A percentile compares a stretch with the other conserved stretches of the same genome.
These are phyloP conservation scores for Coregonus ussuriensis DNA, from an alignment of 2,797 vertebrate species.

Conservation along the genomic window DNA sequence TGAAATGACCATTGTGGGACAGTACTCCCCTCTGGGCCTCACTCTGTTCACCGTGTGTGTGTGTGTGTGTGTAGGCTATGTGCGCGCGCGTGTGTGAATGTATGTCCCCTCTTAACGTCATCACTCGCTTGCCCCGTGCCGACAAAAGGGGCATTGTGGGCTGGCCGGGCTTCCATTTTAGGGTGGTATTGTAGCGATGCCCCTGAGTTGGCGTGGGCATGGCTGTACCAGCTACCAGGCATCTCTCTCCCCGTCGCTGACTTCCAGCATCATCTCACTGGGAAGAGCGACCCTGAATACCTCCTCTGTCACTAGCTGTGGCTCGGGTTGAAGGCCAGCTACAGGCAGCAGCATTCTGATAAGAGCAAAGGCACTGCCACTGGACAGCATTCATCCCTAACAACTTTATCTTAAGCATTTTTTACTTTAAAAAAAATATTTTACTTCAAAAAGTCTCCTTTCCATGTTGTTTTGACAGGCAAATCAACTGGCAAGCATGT, in stretches of 20 bases:
- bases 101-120: slow-evolving; percentile 12
- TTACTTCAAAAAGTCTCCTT: no score
- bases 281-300: no score
- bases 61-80: neutral
- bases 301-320: neutral
- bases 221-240: slow-evolving; percentile 34
- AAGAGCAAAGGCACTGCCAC: neutral
- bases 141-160: slow-evolving; percentile 43
- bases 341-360: neutral
- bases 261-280: neutral
- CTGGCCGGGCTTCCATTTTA: slow-evolving; percentile 8
- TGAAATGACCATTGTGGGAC: neutral
- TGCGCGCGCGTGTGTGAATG: neutral
- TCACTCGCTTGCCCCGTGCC: neutral
- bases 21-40: neutral
- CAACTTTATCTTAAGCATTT: neutral
- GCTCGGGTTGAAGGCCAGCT: neutral
- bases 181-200: slow-evolving; percentile 28
- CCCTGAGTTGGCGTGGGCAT: slow-evolving; percentile 10
- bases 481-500: no score
- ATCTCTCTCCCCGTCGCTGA: neutral
- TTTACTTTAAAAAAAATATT: no score
- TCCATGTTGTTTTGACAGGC: no score
- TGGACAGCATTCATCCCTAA: neutral
- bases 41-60: slow-evolving; percentile 1